Evolutionary conservation across 2,888 invertebrate species (phyloP).

Genomic region (Prosopocoilus inquinatus): DNA sequence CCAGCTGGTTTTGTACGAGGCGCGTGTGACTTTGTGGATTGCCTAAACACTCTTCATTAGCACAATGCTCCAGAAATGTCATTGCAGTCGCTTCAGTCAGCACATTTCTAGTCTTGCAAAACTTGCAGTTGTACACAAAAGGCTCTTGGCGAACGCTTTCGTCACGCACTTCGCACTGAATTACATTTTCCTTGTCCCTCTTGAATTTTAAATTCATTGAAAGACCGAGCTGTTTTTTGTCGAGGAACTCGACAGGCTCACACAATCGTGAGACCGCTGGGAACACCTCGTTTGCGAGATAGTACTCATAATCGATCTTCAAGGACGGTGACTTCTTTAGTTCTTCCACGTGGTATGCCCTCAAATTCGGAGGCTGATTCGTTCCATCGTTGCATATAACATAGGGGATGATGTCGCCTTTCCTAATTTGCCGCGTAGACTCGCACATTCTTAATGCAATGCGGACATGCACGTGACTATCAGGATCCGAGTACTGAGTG

Average conservation of each 20-base stretch:
- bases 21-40: too few relatives aligned
- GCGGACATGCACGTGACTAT: too few relatives aligned
- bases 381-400: not conserved
- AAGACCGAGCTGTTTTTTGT: not conserved
- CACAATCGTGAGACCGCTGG: slow-evolving; percentile 67
- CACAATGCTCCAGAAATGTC: too few relatives aligned
- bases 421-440: not conserved
- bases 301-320: slow-evolving; percentile 79
- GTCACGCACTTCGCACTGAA: too few relatives aligned
- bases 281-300: slow-evolving; percentile 86
- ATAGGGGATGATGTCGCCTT: not conserved
- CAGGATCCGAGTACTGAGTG: not conserved
- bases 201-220: too few relatives aligned
- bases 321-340: not conserved
- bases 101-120: too few relatives aligned
- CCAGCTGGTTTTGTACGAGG: too few relatives aligned
- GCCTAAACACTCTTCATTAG: too few relatives aligned
- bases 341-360: not conserved
- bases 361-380: not conserved
- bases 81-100: too few relatives aligned
- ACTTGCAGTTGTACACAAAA: too few relatives aligned
- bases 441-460: not conserved
- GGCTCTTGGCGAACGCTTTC: too few relatives aligned
- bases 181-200: too few relatives aligned
- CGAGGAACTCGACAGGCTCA: not conserved